These are phyloP conservation scores for Prenolepis imparis DNA, from an alignment of 2,888 invertebrate genomes.

Conservation along the genomic window DNA sequence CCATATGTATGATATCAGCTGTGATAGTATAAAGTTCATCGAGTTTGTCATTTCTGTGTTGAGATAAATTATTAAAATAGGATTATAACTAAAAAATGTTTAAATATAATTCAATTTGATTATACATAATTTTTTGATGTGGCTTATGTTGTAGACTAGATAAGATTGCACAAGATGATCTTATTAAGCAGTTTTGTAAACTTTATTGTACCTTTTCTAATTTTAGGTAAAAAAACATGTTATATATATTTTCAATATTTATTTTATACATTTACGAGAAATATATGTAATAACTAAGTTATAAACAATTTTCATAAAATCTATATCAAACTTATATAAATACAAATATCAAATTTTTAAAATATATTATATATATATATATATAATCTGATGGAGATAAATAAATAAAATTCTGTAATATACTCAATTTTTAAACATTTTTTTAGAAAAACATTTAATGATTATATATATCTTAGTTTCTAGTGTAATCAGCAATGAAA, in stretches of 20 bases:
- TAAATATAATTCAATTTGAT: not conserved
- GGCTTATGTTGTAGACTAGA: not conserved
- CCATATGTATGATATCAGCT: no score
- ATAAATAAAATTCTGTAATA: not conserved
- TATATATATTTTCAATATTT: not conserved
- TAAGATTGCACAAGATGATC: conserved; percentile 56
- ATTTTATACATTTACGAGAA: not conserved
- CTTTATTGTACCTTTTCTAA: conserved; percentile 63
- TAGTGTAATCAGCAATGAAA: conserved; percentile 35
- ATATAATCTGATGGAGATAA: not conserved
- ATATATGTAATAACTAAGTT: not conserved
- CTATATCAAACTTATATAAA: not conserved
- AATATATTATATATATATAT: no score
- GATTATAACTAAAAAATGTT: not conserved
- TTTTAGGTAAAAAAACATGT: conserved; percentile 64
- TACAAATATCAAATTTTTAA: not conserved
- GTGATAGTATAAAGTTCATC: no score
- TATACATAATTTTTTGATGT: not conserved
- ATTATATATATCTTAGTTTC: conserved; percentile 32
- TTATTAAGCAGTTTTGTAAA: conserved; percentile 46
- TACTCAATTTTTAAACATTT: not conserved
- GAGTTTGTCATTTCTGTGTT: no score
- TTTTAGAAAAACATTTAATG: not conserved
- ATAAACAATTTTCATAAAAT: not conserved
- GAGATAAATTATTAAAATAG: not conserved